These are phyloP conservation scores for Eulithis testata DNA, from an alignment of 2,888 invertebrate genomes.

Conservation along the genomic window DNA sequence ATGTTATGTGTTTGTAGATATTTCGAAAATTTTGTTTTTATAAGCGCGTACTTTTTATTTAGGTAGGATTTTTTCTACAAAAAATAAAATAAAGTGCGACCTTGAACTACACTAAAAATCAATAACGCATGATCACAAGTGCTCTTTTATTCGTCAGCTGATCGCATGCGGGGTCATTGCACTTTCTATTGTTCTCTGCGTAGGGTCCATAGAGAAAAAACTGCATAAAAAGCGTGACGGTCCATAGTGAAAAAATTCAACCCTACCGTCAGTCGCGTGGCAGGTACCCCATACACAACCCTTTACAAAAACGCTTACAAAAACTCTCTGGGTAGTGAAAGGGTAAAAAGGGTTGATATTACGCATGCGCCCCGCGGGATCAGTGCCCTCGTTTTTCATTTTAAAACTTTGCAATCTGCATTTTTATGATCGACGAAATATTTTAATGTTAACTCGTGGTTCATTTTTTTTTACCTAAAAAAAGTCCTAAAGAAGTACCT, in stretches of 20 bases:
- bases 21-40: too few species aligned
- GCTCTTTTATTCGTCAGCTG: constrained; percentile 81
- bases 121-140: constrained; percentile 75
- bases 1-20: too few species aligned
- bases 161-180: constrained; percentile 79
- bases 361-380: constrained; percentile 80
- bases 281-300: constrained; percentile 82
- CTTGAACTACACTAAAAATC: constrained; percentile 76
- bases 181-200: constrained; percentile 72
- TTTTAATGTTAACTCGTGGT: constrained; percentile 5
- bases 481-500: too few species aligned
- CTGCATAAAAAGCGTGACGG: constrained; percentile 65
- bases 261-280: constrained; percentile 78
- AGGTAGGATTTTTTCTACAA: too few species aligned
- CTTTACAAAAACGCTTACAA: constrained; percentile 82
- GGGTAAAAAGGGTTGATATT: constrained; percentile 83
- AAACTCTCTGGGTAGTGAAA: constrained; percentile 79
- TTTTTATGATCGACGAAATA: constrained; percentile 38
- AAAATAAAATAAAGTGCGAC: constrained; percentile 50
- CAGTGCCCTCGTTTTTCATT: constrained; percentile 78
- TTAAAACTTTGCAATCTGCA: constrained; percentile 64
- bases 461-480: too few species aligned
- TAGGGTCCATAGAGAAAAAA: constrained; percentile 68
- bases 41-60: too few species aligned
- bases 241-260: constrained; percentile 77